Evolutionary conservation across 2,113 vertebrate species (phyloP), one percentile per base, ranked within the genome.

Genomic region (Lepus europaeus): DNA sequence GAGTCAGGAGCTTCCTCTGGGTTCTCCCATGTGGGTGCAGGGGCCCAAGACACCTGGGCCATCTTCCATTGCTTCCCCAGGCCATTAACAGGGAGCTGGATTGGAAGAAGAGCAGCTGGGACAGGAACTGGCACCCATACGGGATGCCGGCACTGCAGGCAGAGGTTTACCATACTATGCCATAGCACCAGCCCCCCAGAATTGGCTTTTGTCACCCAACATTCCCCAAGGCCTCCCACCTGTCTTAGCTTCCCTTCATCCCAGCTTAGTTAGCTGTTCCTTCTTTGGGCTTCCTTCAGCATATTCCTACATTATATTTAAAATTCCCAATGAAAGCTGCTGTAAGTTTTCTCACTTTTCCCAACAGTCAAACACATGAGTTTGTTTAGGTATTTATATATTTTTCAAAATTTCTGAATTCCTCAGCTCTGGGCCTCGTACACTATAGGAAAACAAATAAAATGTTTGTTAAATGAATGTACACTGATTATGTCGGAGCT

Each of bases 291-390:
- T 69, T 85, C 19, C 59, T 64, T 90, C 68, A 74, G 27, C 23
- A 17, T 80, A 59, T 33, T 59, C 56, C 89, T 31, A 56, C 27
- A 33, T 51, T 19, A 74, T 22, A 45, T 45, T 45, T 45, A 31
- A 68, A 19, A 61, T 68, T 73, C 74, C 80, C 85, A 56, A 53
- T 59, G 66, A 85, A 39, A 9, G 74, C 69, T 95, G 76, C 90
- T 89, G 64, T 39, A 66, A 29, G 25, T 20, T 70, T 93, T 80
- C 74, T 95, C 61, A 72, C n/a, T 90, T 90, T 29, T 93, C 22
- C 51, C 69, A 76, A 63, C 6, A 87, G 27, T 69, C 36, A 91
- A 36, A 90, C 76, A 61, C 36, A 78, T 7, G 6, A 6, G 5
- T 59, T 66, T 68, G 19, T 83, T 53, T 53, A 59, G 14, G 56